Conservation (phyloP, 2,797 vertebrate genomes). For the Pitangus sulphuratus region DNA sequence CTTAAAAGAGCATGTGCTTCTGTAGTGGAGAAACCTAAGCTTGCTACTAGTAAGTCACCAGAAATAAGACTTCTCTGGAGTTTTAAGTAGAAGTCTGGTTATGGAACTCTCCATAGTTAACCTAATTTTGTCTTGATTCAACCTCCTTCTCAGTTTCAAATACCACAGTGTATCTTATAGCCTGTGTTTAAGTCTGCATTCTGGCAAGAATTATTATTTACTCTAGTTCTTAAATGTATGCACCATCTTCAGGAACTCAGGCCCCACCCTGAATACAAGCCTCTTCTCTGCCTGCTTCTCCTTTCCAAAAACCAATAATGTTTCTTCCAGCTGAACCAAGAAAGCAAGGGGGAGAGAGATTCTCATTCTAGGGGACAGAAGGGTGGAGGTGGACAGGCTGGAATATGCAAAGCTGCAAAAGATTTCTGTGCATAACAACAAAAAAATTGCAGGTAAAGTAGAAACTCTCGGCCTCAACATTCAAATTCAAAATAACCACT, state of each 20-base stretch:
- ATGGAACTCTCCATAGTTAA: background rate
- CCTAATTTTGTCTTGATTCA: background rate
- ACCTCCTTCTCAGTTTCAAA: background rate
- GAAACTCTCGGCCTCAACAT: background rate
- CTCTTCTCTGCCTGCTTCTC: slow-evolving; percentile 67
- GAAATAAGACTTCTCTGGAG: background rate
- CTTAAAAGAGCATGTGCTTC: background rate
- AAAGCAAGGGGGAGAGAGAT: background rate
- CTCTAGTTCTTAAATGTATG: slow-evolving; percentile 22
- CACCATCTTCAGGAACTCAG: slow-evolving; percentile 73
- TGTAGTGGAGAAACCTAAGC: background rate
- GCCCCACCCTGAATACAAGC: slow-evolving; percentile 77
- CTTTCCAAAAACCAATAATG: slow-evolving; percentile 66
- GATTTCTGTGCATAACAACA: slow-evolving; percentile 49
- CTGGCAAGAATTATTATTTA: background rate
- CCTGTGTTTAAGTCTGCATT: background rate
- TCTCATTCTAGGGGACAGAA: slow-evolving; percentile 36
- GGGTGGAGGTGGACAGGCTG: slow-evolving; percentile 63
- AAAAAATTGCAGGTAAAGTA: slow-evolving; percentile 48
- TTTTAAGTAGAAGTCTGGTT: background rate
- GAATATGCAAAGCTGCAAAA: background rate
- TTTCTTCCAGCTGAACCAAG: background rate
- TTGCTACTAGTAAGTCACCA: background rate
- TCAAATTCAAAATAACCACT: background rate
- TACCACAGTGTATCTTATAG: background rate